Evolutionary conservation across 2,797 vertebrate species (phyloP), one percentile per base, ranked within the genome.

Genomic region (Coregonus sp.): DNA sequence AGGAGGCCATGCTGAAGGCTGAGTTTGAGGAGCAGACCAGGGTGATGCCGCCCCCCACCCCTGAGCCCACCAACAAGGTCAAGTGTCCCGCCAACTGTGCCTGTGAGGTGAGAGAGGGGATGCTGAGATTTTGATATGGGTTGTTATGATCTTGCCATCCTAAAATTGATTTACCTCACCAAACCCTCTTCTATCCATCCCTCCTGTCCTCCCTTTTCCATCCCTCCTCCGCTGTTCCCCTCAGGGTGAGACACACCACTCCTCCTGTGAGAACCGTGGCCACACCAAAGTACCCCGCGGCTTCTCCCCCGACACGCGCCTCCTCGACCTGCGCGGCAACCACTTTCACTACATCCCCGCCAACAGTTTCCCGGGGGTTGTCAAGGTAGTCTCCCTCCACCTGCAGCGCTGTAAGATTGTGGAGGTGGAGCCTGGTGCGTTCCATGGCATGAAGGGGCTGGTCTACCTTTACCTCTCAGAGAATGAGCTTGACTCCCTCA

Each of bases 401-500:
- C 91, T 99, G 80, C 98, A 99, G 90, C 93, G 92, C 85, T 98
- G 97, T 75, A 83, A 89, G 84, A 94, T 98, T 1, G 69, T 84
- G 0, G 90, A 74, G 1, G 87, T 99, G 77, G 94, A 93, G 18
- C 88, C 85, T 0, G 92, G 96, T 0, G 97, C 96, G 1, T 94
- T 99, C 83, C 89, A 1, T 0, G 95, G 96, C 1, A 94, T 99
- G 94, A 93, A 90, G 76, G 91, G 90, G 20, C 90, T 99, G n/a
- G 83, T 98, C 65, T 99, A 99, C 85, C 95, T 99, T 72, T 99
- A 99, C 92, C 94, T 99, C 71, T 95, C 96, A 0, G 47, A 97
- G 88, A 99, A 99, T 69, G 87, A 80, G 77, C 93, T 99, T 56
- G 91, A 93, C 0, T 91, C 91, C 0, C 88, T 99, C 83, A 93